phyloP scores from a whole-genome alignment of 2,888 invertebrate species.

The Bugulina stolonifera region DNA sequence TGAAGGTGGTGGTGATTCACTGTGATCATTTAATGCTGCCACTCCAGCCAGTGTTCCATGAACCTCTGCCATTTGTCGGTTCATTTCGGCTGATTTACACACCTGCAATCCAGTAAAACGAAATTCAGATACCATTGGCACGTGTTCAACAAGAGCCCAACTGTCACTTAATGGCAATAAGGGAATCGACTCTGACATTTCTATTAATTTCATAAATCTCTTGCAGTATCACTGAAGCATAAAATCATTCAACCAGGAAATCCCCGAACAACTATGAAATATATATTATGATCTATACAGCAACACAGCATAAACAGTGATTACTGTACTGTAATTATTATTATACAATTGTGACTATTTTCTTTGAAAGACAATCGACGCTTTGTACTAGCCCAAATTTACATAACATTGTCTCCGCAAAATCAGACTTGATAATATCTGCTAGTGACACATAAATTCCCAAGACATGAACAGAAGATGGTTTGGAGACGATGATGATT shows the following conservation, averaged over 20 bases:
- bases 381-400: not conserved
- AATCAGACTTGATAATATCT: not conserved
- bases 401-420: not conserved
- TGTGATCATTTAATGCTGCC: not conserved
- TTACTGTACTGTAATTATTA: not conserved
- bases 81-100: slow-evolving; percentile 25
- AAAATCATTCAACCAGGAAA: slow-evolving; percentile 24
- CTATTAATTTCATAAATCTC: not conserved
- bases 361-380: not conserved
- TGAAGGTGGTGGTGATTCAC: not conserved
- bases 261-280: slow-evolving; percentile 5
- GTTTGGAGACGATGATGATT: not conserved
- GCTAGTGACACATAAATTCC: not conserved
- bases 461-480: not conserved
- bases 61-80: not conserved
- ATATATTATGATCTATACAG: not conserved
- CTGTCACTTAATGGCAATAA: not conserved
- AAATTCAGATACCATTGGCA: not conserved
- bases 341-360: not conserved
- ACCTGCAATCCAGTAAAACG: slow-evolving; percentile 18
- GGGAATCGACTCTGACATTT: not conserved
- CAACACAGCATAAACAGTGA: not conserved
- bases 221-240: not conserved
- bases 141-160: slow-evolving; percentile 4
- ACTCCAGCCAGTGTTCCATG: not conserved